phyloP scores from a whole-genome alignment of 2,113 vertebrate genomes.

The Pristiophorus japonicus region DNA sequence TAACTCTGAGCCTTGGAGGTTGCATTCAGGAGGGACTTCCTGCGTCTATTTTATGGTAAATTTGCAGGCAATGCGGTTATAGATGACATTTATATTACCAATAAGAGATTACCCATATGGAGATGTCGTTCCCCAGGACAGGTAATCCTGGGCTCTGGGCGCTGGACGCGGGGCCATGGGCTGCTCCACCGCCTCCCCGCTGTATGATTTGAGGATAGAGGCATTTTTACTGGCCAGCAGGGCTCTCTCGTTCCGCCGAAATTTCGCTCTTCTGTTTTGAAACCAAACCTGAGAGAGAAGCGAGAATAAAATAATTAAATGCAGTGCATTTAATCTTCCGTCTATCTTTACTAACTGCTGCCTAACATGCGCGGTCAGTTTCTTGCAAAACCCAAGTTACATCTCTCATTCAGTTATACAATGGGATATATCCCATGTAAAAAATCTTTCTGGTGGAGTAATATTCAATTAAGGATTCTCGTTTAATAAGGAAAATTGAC shows the following conservation, averaged over 20 bases:
- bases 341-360: not conserved
- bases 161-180: constrained; percentile 92
- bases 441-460: not conserved
- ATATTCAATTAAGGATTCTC: not conserved
- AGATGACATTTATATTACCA: constrained; percentile 29
- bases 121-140: constrained; percentile 88
- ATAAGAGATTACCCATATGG: constrained; percentile 79
- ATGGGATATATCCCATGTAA: not conserved
- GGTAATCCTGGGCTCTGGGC: constrained; percentile 86
- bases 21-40: not conserved
- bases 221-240: constrained; percentile 98
- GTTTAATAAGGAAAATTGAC: not conserved
- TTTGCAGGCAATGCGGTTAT: not conserved
- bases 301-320: not conserved
- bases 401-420: not conserved
- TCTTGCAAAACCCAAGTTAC: not conserved
- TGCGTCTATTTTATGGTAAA: not conserved
- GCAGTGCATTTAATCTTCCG: not conserved
- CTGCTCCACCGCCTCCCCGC: constrained; percentile 92
- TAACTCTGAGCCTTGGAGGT: not conserved
- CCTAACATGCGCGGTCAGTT: not conserved
- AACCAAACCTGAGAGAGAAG: constrained; percentile 80
- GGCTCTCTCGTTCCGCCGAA: constrained; percentile 88
- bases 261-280: constrained; percentile 94
- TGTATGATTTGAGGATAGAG: constrained; percentile 92